A percentile compares a stretch with the other conserved stretches of the same genome.
phyloP scores from a whole-genome alignment of 1,140 invertebrate genomes.

The Bilobella aurantiaca region DNA sequence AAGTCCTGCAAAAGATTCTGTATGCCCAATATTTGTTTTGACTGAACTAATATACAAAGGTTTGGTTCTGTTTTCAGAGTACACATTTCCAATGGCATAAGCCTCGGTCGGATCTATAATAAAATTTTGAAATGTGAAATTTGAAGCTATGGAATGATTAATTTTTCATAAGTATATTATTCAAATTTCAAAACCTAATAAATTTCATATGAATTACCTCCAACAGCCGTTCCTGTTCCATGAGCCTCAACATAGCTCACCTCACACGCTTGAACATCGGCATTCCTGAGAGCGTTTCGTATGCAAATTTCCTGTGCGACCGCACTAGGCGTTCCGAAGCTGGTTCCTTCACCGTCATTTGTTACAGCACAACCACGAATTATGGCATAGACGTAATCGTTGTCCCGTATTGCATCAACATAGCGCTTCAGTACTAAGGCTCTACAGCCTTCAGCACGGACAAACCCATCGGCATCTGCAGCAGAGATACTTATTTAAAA shows the following conservation, averaged over 20 bases:
- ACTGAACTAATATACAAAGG: background rate
- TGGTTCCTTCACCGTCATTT: background rate
- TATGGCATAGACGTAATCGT: conserved; percentile 4
- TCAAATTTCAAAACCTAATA: too few species aligned
- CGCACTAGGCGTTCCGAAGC: conserved; percentile 10
- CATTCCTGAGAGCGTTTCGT: conserved; percentile 45
- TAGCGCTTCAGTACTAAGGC: conserved; percentile 8
- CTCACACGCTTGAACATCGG: conserved; percentile 42
- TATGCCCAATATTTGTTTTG: background rate
- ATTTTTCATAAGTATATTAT: too few species aligned
- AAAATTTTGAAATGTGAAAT: background rate
- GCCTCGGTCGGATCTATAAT: background rate
- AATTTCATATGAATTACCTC: background rate
- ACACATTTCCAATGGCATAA: background rate
- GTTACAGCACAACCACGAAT: conserved; percentile 9
- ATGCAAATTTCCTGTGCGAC: conserved; percentile 43
- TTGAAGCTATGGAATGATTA: background rate
- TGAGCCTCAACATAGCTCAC: conserved; percentile 50
- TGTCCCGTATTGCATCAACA: conserved; percentile 2
- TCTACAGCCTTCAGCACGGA: conserved; percentile 11
- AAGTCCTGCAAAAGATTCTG: background rate
- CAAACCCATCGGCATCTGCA: conserved; percentile 11
- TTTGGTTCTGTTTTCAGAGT: background rate
- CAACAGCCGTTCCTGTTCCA: conserved; percentile 49
- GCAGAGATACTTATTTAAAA: too few species aligned